phyloP scores from a whole-genome alignment of 2,888 invertebrate genomes.

The Calephelis perditalis region DNA sequence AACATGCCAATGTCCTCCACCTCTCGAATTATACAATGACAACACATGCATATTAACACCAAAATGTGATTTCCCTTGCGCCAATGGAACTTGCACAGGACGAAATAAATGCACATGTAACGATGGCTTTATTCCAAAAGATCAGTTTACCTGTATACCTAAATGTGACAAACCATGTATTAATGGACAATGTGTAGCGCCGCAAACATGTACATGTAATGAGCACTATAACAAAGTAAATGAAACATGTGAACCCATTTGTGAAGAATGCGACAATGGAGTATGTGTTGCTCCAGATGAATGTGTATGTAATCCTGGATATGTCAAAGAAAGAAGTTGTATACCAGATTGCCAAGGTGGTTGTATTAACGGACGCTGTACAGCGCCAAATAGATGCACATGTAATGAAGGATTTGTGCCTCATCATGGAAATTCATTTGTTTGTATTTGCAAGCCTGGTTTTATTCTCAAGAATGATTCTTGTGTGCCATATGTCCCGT shows the following conservation, averaged over 20 bases:
- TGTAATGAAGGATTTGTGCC: conserved; percentile 35
- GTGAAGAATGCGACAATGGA: conserved; percentile 44
- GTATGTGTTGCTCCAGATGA: conserved; percentile 49
- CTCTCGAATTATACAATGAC: conserved; percentile 29
- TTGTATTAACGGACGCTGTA: conserved; percentile 46
- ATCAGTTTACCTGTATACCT: conserved; percentile 29
- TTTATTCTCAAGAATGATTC: conserved; percentile 36
- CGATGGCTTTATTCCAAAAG: conserved; percentile 33
- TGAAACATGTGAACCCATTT: conserved; percentile 23
- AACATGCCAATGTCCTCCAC: conserved; percentile 44
- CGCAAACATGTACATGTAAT: conserved; percentile 45
- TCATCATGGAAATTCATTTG: neutral
- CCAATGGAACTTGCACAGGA: conserved; percentile 40
- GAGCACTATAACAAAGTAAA: conserved; percentile 30
- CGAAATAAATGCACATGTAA: conserved; percentile 49
- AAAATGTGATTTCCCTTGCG: conserved; percentile 55
- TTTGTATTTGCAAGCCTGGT: conserved; percentile 40
- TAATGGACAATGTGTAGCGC: conserved; percentile 52
- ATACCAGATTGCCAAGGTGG: conserved; percentile 19
- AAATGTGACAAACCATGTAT: conserved; percentile 37
- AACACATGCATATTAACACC: conserved; percentile 37
- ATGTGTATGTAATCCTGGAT: conserved; percentile 41
- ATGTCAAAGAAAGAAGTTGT: conserved; percentile 24
- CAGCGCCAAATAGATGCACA: conserved; percentile 46
- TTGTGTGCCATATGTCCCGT: conserved; percentile 38